Evolutionary conservation across 2,888 invertebrate species (phyloP).

Genomic region (Anodontia alba): DNA sequence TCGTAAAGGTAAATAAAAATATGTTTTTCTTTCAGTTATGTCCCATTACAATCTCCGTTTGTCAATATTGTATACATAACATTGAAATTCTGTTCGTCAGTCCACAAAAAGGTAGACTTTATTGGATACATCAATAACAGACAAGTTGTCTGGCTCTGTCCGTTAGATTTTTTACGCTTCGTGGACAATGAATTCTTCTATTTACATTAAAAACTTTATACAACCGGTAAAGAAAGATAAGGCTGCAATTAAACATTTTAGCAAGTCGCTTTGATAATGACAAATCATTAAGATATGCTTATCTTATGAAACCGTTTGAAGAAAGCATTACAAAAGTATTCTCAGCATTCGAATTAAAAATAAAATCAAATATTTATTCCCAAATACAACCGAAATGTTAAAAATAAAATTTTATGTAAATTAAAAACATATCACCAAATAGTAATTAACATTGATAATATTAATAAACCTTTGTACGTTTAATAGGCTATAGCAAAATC

Average conservation of each 20-base stretch:
- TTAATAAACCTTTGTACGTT: too few relatives aligned
- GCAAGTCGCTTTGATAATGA: neutral
- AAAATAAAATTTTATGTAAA: neutral
- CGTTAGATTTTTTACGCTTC: neutral
- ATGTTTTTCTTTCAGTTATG: neutral
- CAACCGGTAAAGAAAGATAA: constrained; percentile 1
- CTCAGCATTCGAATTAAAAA: too few relatives aligned
- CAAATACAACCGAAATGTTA: too few relatives aligned
- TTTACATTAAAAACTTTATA: constrained; percentile 2
- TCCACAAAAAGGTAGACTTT: neutral
- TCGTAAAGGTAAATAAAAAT: neutral
- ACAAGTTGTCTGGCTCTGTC: neutral
- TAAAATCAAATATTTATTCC: too few relatives aligned
- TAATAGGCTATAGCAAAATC: too few relatives aligned
- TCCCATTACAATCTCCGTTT: neutral
- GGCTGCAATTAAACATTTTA: constrained; percentile 11
- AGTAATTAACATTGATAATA: too few relatives aligned
- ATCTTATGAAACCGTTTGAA: neutral
- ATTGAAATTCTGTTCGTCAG: neutral
- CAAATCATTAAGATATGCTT: neutral
- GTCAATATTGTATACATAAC: neutral
- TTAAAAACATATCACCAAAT: neutral
- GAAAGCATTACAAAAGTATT: neutral
- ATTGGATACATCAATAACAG: neutral
- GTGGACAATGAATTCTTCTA: neutral